phyloP scores from a whole-genome alignment of 2,888 invertebrate genomes.

The Cistogaster globosa region DNA sequence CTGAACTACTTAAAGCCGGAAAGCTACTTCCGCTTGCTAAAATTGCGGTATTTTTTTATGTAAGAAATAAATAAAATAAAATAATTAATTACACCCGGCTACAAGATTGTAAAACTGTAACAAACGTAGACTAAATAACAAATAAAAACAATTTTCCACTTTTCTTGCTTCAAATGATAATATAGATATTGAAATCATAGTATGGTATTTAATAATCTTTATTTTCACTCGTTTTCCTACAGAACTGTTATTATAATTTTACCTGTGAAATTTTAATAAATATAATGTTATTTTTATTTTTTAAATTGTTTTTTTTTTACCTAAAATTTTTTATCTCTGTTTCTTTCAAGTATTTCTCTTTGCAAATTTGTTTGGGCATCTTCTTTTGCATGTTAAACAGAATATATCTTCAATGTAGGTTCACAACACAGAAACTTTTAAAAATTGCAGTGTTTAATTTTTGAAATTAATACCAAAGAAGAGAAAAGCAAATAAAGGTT shows the following conservation, averaged over 20 bases:
- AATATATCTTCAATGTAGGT: too few relatives aligned
- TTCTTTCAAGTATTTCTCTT: not conserved
- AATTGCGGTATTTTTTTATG: constrained; percentile 5
- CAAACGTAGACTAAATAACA: not conserved
- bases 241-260: too few relatives aligned
- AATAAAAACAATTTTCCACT: not conserved
- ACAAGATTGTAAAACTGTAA: not conserved
- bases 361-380: not conserved
- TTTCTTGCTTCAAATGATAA: too few relatives aligned
- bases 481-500: not conserved
- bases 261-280: too few relatives aligned
- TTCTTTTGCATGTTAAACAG: not conserved
- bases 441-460: too few relatives aligned
- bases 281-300: too few relatives aligned
- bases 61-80: constrained; percentile 4
- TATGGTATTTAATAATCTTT: too few relatives aligned
- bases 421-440: not conserved
- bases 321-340: not conserved
- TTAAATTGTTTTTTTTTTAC: too few relatives aligned
- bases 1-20: constrained; percentile 8
- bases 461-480: not conserved
- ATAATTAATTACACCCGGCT: not conserved
- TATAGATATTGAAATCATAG: too few relatives aligned
- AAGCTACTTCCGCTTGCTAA: not conserved
- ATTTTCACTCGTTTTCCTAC: too few relatives aligned